phyloP scores from a whole-genome alignment of 2,797 vertebrate species.

The Erithacus rubecula region DNA sequence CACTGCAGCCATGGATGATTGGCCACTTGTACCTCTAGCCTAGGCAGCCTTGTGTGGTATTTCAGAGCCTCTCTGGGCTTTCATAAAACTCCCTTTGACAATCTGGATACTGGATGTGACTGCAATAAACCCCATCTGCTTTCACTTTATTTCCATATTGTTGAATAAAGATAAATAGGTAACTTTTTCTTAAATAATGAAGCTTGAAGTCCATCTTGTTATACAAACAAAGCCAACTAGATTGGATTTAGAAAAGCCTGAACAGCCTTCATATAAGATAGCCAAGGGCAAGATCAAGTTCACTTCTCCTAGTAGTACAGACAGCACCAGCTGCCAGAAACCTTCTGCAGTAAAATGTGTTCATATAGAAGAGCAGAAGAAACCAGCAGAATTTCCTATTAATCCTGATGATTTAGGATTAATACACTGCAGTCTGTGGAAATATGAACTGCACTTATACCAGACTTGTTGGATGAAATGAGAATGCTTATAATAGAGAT shows the following conservation, averaged over 20 bases:
- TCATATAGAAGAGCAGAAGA: neutral
- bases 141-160: neutral
- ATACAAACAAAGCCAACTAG: neutral
- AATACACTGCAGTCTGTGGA: neutral
- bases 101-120: neutral
- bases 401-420: neutral
- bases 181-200: neutral
- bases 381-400: neutral
- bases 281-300: neutral
- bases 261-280: neutral
- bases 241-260: neutral
- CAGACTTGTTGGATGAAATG: neutral
- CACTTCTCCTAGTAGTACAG: neutral
- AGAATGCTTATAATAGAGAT: neutral
- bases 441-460: neutral
- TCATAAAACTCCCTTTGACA: neutral
- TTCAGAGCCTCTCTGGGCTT: neutral
- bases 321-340: neutral
- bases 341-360: neutral
- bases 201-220: neutral
- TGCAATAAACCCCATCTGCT: neutral
- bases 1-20: neutral
- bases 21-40: neutral
- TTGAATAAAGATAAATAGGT: neutral
- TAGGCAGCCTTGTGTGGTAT: neutral